Base-by-base conservation (phyloP, 2,113 vertebrate species). In the Salminus brasiliensis region DNA sequence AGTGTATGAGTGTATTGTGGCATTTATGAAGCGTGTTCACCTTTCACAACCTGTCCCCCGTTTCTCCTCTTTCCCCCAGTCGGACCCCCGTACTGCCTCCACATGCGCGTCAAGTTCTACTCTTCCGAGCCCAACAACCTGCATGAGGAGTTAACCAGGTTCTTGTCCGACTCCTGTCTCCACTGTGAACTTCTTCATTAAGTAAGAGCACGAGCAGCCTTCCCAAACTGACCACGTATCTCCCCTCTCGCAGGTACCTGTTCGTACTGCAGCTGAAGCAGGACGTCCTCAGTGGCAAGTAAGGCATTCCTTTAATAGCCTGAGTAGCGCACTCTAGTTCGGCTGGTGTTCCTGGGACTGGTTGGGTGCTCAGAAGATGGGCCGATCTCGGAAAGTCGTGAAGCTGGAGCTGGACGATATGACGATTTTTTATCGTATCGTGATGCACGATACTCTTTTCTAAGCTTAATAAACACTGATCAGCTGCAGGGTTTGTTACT, bases 71-170 rank as follows among this genome's bases (percentile, higher is more conserved):
- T 10, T 72, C 29, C 41, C 15, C 47, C 80, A 98, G 96, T 98
- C 85, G 98, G 98, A 32, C 97, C 98, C 41, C 98, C 98, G 0
- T 99, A 99, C 88, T 99, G 98, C 89, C 95, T 99, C 68, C 97
- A 99, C 91, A 90, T 99, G 91, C 95, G 95, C 85, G 97, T 99
- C 7, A 99, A 99, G 86, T 99, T 99, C 91, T 99, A 99, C 88
- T 99, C 97, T 0, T 99, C 97, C 5, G 98, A 99, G 85, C 98
- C 97, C 9, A 99, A 98, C 91, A 99, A 99, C 85, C 94, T 99
- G 5, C 97, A 96, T 34, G 98, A 99, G 89, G 97, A 99, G 74
- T 91, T 99, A 73, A 99, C 98, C 77, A 95, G 97, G 97, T 98
- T 87, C 85, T 80, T 68, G 39, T 30, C 16, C 36, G 55, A n/a